Conservation (phyloP, 2,888 invertebrate genomes). For the Drosophila mercatorum region DNA sequence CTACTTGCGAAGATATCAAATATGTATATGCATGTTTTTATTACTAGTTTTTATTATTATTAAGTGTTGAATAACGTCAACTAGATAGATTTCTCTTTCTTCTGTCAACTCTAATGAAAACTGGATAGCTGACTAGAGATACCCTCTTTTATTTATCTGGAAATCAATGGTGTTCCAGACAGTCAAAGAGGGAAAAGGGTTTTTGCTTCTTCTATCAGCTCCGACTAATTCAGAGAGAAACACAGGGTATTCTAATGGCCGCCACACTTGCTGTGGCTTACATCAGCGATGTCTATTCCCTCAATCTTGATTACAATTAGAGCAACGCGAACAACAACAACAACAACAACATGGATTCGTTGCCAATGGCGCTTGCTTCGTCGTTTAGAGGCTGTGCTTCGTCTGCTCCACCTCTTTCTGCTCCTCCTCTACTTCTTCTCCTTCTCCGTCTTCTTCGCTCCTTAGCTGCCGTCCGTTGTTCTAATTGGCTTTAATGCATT, state of each 20-base stretch:
- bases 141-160: no score
- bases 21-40: no score
- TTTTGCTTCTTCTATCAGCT: no score
- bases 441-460: background rate
- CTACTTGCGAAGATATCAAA: no score
- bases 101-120: no score
- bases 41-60: no score
- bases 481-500: slow-evolving; percentile 76
- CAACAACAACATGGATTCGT: slow-evolving; percentile 10
- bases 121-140: no score
- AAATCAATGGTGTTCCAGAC: no score
- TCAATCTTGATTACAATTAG: slow-evolving; percentile 60
- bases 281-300: slow-evolving; percentile 16
- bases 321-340: slow-evolving; percentile 11
- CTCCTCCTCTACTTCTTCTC: background rate
- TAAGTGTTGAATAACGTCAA: no score
- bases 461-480: slow-evolving; percentile 31
- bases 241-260: slow-evolving; percentile 8
- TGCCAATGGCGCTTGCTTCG: slow-evolving; percentile 50
- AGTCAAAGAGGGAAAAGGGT: no score
- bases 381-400: slow-evolving; percentile 6
- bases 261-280: background rate
- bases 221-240: no score
- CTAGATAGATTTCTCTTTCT: no score
- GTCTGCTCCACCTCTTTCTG: background rate